Conservation (phyloP, 2,113 vertebrate species). For the Anoplopoma fimbria region DNA sequence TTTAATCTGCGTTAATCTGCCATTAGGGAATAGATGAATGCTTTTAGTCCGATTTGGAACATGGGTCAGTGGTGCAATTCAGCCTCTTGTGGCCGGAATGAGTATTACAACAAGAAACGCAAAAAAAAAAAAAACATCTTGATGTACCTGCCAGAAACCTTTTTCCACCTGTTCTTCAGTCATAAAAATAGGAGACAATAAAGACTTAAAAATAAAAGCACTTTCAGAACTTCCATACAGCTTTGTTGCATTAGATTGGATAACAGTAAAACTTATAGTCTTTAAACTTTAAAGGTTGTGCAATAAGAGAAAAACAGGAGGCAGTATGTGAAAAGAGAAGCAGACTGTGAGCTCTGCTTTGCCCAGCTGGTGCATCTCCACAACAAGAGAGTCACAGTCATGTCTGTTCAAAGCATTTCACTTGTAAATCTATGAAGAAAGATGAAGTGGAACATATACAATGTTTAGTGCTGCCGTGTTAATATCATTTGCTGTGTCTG, state of each 20-base stretch:
- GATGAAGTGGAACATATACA: background rate
- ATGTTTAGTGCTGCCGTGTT: background rate
- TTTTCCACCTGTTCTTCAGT: no score
- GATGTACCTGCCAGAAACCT: no score
- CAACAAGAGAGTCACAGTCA: background rate
- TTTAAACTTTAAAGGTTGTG: background rate
- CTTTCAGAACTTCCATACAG: background rate
- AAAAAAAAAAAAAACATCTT: no score
- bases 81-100: background rate
- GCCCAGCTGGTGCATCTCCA: constrained; percentile 20
- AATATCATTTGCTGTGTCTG: background rate
- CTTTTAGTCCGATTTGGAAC: no score
- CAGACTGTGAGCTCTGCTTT: constrained; percentile 18
- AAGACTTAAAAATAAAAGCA: no score
- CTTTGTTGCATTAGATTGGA: background rate
- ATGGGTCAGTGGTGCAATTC: no score
- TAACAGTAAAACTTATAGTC: background rate
- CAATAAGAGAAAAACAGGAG: background rate
- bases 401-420: background rate
- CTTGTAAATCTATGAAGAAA: constrained; percentile 16
- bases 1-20: background rate
- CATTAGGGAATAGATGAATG: background rate
- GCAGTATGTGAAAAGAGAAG: background rate
- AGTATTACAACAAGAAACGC: background rate
- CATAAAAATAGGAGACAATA: no score